A percentile compares a stretch with the other conserved stretches of the same genome.
Evolutionary conservation across 2,888 invertebrate species (phyloP).

Genomic region (Lamellibrachia satsuma): DNA sequence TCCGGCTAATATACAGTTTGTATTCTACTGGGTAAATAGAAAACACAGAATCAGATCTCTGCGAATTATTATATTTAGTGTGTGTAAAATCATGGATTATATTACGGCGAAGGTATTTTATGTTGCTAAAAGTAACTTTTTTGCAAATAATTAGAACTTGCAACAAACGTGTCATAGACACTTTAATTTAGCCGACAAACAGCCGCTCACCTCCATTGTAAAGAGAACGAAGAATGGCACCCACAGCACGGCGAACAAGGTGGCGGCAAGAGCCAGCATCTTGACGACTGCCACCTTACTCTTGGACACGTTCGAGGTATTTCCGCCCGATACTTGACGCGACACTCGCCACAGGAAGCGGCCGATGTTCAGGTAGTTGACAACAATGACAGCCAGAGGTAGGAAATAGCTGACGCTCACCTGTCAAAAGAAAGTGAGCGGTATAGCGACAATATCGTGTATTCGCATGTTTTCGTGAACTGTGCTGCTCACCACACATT

Average conservation of each 20-base stretch:
- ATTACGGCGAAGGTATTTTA: too few species aligned
- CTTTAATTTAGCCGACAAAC: not conserved
- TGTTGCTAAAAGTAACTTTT: too few species aligned
- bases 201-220: constrained; percentile 44
- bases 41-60: too few species aligned
- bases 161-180: not conserved
- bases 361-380: constrained; percentile 23
- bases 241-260: constrained; percentile 50
- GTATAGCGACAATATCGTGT: not conserved
- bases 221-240: constrained; percentile 48
- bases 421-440: not conserved
- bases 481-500: too few species aligned
- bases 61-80: too few species aligned
- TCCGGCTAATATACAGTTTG: too few species aligned
- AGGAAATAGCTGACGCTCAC: not conserved
- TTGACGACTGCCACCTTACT: constrained; percentile 45
- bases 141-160: too few species aligned
- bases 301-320: constrained; percentile 33
- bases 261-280: constrained; percentile 47
- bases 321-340: not conserved
- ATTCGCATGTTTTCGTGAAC: not conserved
- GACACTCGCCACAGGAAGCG: constrained; percentile 17
- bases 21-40: too few species aligned
- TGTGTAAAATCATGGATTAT: too few species aligned
- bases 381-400: not conserved